A percentile compares a stretch with the other conserved stretches of the same genome.
Conservation (phyloP, 2,113 vertebrate species). For the Pongo abelii region DNA sequence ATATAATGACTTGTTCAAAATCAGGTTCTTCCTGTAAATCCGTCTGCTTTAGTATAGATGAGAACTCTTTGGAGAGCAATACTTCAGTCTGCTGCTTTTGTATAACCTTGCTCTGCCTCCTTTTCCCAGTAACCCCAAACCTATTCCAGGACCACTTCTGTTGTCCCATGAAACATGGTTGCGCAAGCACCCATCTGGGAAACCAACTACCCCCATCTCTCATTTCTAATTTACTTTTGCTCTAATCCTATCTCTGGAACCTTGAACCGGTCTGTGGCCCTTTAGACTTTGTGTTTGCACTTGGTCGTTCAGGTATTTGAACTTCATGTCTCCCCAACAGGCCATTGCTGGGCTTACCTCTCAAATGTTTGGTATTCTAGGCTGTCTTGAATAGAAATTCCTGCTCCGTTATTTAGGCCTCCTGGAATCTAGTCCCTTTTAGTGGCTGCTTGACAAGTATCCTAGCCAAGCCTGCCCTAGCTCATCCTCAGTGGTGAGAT, state of each 20-base stretch:
- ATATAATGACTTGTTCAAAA: not conserved
- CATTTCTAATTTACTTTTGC: constrained; percentile 53
- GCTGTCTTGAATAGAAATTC: not conserved
- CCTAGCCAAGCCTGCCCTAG: not conserved
- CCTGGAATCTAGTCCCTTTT: constrained; percentile 17
- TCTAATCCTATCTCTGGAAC: constrained; percentile 52
- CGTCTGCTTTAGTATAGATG: not conserved
- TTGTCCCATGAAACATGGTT: not conserved
- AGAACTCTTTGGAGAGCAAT: not conserved
- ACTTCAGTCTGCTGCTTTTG: not conserved
- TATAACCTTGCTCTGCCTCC: not conserved
- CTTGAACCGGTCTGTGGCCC: constrained; percentile 66
- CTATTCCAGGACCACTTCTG: not conserved
- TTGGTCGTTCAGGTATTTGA: constrained; percentile 51
- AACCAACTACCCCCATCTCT: not conserved
- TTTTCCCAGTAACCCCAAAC: no score
- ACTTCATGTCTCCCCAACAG: not conserved
- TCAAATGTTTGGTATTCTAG: not conserved
- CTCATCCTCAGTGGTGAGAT: constrained; percentile 1
- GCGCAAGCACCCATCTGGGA: not conserved
- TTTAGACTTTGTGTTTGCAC: constrained; percentile 70
- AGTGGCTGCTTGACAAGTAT: not conserved
- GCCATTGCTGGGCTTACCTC: not conserved
- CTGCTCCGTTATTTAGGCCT: not conserved
- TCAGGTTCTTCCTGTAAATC: not conserved